Evolutionary conservation across 2,113 vertebrate genomes (phyloP), one percentile per base, ranked within the genome.

Genomic region (Dicentrarchus labrax): DNA sequence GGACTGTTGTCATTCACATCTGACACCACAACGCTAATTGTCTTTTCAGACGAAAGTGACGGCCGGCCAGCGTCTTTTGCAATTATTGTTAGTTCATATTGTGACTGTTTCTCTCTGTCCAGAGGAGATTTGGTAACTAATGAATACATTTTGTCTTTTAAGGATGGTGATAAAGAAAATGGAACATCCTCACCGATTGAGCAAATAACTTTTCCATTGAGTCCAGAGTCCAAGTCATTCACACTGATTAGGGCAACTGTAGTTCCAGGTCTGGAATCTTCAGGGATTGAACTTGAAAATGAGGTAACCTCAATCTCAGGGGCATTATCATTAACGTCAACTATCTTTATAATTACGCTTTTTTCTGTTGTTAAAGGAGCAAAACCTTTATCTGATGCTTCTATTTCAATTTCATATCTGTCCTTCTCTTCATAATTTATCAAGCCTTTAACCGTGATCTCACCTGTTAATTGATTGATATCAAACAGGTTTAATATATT

Each of bases 391-490:
- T 96, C 95, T 0, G 93, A 92, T 0, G 94, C 94, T 0, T 93
- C 68, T 4, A 96, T 91, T 67, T 95, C 92, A 24, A 96, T 87
- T 38, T 94, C 91, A 59, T 93, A 94, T 21, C 13, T 73, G 0
- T 94, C 79, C 0, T 69, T 90, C 2, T 80, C 59, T 22, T 96
- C 95, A 70, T 86, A 95, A 50, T 96, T 90, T 36, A 96, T 76
- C 0, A 17, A 1, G 0, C 87, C 87, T 30, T 80, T 93, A 0
- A 95, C 92, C 19, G 12, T 73, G 4, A 95, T 83, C 1, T 94
- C 91, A 0, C 95, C 95, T 50, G 92, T 92, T 1, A 4, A 38
- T 0, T n/a, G 8, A 54, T 91, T 81, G 0, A 96, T 85, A 0
- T 85, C 19, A 86, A 95, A 95, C 0, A 92, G 1, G 0, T 90